phyloP scores from a whole-genome alignment of 2,888 invertebrate genomes.

The Phanerotoma sp. region DNA sequence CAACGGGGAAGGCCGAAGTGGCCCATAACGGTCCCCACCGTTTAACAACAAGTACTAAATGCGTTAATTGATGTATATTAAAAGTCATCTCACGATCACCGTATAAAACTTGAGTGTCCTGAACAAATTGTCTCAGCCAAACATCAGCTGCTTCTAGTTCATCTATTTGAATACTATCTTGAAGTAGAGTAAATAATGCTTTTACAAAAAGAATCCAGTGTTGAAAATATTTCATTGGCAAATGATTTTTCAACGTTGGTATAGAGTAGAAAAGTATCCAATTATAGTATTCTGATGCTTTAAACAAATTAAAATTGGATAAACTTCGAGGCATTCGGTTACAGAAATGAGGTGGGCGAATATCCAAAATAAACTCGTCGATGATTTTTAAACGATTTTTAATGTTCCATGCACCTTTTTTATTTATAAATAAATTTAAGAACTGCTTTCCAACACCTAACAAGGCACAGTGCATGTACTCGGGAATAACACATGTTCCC shows the following conservation, averaged over 20 bases:
- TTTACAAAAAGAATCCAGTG: conserved; percentile 1
- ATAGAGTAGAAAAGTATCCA: conserved; percentile 31
- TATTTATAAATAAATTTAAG: conserved; percentile 17
- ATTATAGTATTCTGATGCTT: conserved; percentile 31
- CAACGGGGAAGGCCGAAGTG: conserved; percentile 3
- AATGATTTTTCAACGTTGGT: conserved; percentile 21
- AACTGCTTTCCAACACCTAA: conserved; percentile 25
- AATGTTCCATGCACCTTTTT: conserved; percentile 28
- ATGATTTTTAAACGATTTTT: conserved; percentile 6
- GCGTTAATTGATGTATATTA: conserved; percentile 5
- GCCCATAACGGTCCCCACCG: conserved; percentile 1
- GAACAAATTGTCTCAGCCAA: background rate
- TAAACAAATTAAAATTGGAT: conserved; percentile 21
- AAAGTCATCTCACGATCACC: background rate
- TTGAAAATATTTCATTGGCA: conserved; percentile 10
- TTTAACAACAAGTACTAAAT: background rate
- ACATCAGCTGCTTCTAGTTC: background rate
- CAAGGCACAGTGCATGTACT: conserved; percentile 28
- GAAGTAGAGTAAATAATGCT: background rate
- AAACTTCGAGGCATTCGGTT: conserved; percentile 23
- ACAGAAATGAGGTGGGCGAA: conserved; percentile 26
- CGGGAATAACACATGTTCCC: conserved; percentile 27
- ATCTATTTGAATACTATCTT: background rate
- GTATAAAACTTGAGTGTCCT: background rate
- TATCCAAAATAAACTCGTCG: conserved; percentile 16